Conservation (phyloP, 2,888 invertebrate genomes). For the Nephrotoma appendiculata region DNA sequence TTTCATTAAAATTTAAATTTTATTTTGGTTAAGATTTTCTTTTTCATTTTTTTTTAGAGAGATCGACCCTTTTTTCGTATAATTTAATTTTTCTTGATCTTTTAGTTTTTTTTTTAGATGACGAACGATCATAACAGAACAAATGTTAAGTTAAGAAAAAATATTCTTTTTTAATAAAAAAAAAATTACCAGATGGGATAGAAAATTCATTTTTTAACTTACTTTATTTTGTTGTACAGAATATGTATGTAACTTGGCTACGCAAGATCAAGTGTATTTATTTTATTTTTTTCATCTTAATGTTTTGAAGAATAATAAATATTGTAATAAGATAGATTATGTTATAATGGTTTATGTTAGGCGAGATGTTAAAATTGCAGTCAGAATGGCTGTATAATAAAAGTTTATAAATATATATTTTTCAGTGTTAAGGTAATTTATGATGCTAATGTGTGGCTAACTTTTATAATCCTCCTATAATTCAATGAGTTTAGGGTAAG, state of each 20-base stretch:
- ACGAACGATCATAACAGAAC: conserved; percentile 2
- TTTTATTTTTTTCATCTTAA: neutral
- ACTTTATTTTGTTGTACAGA: neutral
- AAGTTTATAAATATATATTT: neutral
- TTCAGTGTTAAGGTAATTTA: neutral
- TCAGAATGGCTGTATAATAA: neutral
- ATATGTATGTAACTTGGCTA: neutral
- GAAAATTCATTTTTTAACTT: neutral
- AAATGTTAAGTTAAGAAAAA: neutral
- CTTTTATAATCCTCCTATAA: too few relatives aligned
- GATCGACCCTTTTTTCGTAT: neutral
- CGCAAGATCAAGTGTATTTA: neutral
- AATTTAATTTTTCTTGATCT: neutral
- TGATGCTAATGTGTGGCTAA: neutral
- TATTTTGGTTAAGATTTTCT: neutral
- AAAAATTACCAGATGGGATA: conserved; percentile 2
- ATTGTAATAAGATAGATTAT: neutral
- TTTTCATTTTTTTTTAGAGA: neutral
- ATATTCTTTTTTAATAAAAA: neutral
- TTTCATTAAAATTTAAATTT: neutral
- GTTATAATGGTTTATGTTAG: neutral
- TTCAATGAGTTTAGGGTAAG: too few relatives aligned
- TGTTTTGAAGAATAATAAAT: neutral
- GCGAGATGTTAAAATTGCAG: neutral
- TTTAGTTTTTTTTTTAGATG: neutral